Percentiles rank a stretch among this genome's conserved stretches.
These are phyloP conservation scores for Mionectes macconnelli DNA, from an alignment of 2,113 vertebrate species.

Conservation along the genomic window DNA sequence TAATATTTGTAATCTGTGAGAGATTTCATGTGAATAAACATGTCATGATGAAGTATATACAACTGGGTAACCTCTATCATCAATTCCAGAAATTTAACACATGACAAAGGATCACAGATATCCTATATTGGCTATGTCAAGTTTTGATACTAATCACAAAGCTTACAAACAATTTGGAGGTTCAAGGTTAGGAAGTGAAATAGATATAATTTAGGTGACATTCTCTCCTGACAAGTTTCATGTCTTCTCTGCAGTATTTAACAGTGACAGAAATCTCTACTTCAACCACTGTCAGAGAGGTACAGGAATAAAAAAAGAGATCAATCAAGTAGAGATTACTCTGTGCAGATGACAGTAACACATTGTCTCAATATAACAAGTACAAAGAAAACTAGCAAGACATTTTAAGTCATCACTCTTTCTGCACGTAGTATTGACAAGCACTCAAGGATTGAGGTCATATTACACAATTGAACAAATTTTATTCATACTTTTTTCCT, in stretches of 20 bases:
- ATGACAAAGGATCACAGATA: not conserved
- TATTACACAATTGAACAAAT: not conserved
- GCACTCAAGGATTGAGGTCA: not conserved
- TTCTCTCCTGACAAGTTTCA: not conserved
- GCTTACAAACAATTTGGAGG: not conserved
- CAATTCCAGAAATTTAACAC: not conserved
- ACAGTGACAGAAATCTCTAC: not conserved
- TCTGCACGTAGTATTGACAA: not conserved
- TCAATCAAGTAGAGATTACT: not conserved
- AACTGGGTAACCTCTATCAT: not conserved
- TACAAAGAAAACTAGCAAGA: not conserved
- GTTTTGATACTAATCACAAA: not conserved
- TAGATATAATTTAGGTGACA: not conserved
- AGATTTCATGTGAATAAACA: not conserved
- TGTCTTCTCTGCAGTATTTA: not conserved
- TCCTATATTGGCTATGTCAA: not conserved
- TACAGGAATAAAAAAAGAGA: conserved; percentile 8
- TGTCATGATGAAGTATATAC: not conserved
- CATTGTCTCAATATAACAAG: not conserved
- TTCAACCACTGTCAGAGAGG: not conserved
- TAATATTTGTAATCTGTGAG: not conserved
- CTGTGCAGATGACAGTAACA: not conserved
- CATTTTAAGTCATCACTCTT: not conserved
- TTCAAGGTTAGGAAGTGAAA: not conserved
- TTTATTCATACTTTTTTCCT: not conserved